Evolutionary conservation across 37 sponge, comb jelly and placozoan genomes (phyloP).

Genomic region (Oopsacas minuta): DNA sequence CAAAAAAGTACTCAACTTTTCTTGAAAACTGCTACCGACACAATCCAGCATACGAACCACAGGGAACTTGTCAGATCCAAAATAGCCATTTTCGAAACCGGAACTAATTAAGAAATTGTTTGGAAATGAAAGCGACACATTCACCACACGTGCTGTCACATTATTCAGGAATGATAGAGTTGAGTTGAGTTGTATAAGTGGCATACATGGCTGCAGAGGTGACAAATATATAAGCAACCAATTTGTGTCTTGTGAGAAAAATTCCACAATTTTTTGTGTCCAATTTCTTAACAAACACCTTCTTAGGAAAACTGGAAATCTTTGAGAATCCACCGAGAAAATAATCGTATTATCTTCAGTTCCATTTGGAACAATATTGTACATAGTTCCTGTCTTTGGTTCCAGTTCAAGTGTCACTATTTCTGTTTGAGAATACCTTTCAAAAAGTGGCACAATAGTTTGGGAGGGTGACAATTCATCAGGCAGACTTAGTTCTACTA

Average conservation of each 20-base stretch:
- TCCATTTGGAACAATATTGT: conserved; percentile 5
- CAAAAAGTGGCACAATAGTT: not conserved
- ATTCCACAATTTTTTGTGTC: not conserved
- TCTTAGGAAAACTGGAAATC: not conserved
- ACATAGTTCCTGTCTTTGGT: conserved; percentile 1
- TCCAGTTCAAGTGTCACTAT: not conserved
- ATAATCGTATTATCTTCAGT: not conserved
- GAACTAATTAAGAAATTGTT: not conserved
- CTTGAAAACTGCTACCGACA: not conserved
- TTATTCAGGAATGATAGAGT: not conserved
- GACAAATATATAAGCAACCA: not conserved
- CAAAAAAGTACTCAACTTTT: not conserved
- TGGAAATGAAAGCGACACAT: not conserved
- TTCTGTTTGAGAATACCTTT: not conserved
- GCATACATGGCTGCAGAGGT: not conserved
- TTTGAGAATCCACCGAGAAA: not conserved
- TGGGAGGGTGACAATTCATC: not conserved
- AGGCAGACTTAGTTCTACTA: not conserved
- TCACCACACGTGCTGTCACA: not conserved
- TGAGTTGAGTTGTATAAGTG: not conserved
- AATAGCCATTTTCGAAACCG: not conserved
- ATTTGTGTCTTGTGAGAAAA: not conserved
- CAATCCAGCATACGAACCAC: not conserved
- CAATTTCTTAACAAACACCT: not conserved
- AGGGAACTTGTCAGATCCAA: not conserved